Evolutionary conservation across 92 coral and sea anemone genomes (phyloP).

Genomic region (Porites lobata): DNA sequence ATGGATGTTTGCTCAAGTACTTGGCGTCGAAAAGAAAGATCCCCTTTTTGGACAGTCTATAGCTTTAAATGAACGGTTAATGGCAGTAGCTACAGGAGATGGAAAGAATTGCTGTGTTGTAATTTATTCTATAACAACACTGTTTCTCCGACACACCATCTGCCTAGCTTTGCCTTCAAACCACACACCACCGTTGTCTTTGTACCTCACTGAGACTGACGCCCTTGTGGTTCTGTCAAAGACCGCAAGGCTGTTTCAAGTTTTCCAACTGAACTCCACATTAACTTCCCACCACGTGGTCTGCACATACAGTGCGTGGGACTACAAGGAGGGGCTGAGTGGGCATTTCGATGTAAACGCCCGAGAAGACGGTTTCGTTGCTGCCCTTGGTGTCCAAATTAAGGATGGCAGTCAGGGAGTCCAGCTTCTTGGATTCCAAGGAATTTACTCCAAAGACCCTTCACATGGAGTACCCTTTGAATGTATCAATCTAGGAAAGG

Average conservation of each 20-base stretch:
- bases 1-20: constrained; percentile 58
- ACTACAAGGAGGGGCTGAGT: constrained; percentile 21
- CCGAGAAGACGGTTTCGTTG: constrained; percentile 66
- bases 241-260: constrained; percentile 46
- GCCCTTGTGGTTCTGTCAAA: constrained; percentile 66
- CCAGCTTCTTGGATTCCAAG: constrained; percentile 71
- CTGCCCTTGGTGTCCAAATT: constrained; percentile 82
- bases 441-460: constrained; percentile 49
- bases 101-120: constrained; percentile 17
- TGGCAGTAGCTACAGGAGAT: constrained; percentile 66
- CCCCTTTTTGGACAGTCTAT: constrained; percentile 67
- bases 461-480: neutral
- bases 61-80: constrained; percentile 47
- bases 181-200: constrained; percentile 38
- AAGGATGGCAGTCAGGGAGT: constrained; percentile 81
- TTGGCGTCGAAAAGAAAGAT: constrained; percentile 60
- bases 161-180: constrained; percentile 39
- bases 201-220: constrained; percentile 66
- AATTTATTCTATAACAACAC: constrained; percentile 61
- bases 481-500: constrained; percentile 57
- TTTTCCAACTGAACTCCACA: constrained; percentile 45
- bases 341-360: constrained; percentile 51
- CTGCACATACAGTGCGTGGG: constrained; percentile 29
- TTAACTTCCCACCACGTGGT: constrained; percentile 24
- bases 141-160: constrained; percentile 15